Percentiles rank a stretch among this genome's conserved stretches.
Conservation (phyloP, 2,888 invertebrate species). For the Oligia fasciuncula region DNA sequence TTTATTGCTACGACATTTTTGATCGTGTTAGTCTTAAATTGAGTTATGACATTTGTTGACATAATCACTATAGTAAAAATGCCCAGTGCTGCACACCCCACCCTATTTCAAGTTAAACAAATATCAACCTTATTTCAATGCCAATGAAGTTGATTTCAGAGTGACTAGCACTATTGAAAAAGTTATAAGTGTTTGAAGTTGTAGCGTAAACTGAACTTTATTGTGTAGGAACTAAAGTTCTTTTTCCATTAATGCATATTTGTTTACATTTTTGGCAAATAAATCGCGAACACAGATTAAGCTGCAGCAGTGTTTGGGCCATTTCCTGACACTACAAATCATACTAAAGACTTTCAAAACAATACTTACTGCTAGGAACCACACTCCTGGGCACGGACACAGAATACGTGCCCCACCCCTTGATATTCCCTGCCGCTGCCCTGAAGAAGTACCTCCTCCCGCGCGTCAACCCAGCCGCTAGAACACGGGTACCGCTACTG, state of each 20-base stretch:
- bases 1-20: not conserved
- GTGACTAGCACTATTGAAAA: too few species aligned
- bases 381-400: conserved; percentile 95
- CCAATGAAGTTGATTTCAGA: too few species aligned
- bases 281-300: too few species aligned
- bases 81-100: too few species aligned
- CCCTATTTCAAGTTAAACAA: too few species aligned
- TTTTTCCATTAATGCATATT: too few species aligned
- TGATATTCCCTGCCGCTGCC: conserved; percentile 97
- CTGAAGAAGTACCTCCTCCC: conserved; percentile 97
- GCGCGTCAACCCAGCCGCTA: conserved; percentile 93
- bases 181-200: too few species aligned
- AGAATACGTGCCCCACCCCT: conserved; percentile 95
- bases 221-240: too few species aligned
- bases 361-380: conserved; percentile 95
- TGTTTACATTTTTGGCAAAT: too few species aligned
- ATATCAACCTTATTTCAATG: too few species aligned
- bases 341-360: not conserved
- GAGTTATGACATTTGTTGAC: not conserved
- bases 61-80: not conserved
- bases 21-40: not conserved
- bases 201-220: too few species aligned
- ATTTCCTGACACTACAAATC: not conserved
- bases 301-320: too few species aligned
- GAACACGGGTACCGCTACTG: conserved; percentile 85